These are phyloP conservation scores for Acrobeloides nanus DNA, from an alignment of 2,888 invertebrate species.

Conservation along the genomic window DNA sequence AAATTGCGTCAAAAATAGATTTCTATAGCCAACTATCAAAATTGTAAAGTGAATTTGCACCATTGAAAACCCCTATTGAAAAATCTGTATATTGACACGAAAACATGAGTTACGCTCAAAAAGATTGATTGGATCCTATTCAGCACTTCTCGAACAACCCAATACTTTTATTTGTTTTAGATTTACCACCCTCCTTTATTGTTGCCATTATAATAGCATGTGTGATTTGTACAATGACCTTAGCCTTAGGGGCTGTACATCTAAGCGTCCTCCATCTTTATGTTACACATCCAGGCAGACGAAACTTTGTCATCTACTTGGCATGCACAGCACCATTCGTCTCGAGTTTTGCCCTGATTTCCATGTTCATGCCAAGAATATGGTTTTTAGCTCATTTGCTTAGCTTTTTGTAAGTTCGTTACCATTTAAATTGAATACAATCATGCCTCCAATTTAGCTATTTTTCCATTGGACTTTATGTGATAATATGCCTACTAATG, in stretches of 20 bases:
- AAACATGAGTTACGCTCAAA: no score
- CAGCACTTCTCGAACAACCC: neutral
- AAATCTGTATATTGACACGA: no score
- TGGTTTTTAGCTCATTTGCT: conserved; percentile 49
- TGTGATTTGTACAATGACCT: conserved; percentile 27
- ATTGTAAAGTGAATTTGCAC: no score
- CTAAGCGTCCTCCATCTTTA: conserved; percentile 37
- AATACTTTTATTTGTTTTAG: conserved; percentile 5
- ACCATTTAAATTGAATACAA: neutral
- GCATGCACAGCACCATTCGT: conserved; percentile 47
- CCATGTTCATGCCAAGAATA: conserved; percentile 49
- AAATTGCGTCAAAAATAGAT: no score
- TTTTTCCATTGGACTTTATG: conserved; percentile 46
- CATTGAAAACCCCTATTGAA: no score
- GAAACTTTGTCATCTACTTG: conserved; percentile 36
- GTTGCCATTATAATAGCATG: conserved; percentile 32
- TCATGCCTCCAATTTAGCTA: conserved; percentile 26
- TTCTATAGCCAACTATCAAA: no score
- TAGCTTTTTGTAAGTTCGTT: conserved; percentile 35
- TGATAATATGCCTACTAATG: conserved; percentile 46
- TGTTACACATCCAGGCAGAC: conserved; percentile 32
- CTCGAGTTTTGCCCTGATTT: conserved; percentile 34
- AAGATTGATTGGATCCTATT: no score
- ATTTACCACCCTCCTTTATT: conserved; percentile 26
- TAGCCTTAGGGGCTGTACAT: conserved; percentile 34